Evolutionary conservation across 2,113 vertebrate genomes (phyloP).

Genomic region (Physeter macrocephalus): DNA sequence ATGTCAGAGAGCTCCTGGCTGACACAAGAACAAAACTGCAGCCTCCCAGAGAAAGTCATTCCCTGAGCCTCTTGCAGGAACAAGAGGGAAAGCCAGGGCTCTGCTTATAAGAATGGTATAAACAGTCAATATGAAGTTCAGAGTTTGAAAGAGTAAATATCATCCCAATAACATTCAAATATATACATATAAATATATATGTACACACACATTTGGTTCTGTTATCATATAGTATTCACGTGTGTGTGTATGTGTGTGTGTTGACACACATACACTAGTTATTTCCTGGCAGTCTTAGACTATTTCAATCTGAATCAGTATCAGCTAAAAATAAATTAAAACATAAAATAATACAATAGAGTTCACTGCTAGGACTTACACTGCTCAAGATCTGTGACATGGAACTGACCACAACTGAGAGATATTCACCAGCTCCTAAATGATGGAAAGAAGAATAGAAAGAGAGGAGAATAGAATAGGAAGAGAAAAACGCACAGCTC

Average conservation of each 20-base stretch:
- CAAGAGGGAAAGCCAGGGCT: neutral
- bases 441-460: neutral
- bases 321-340: neutral
- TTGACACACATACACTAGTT: neutral
- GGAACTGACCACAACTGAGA: neutral
- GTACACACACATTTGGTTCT: neutral
- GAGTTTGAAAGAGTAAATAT: neutral
- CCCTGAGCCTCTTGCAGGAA: neutral
- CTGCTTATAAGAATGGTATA: neutral
- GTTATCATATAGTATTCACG: neutral
- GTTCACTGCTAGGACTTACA: neutral
- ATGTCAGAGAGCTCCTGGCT: neutral
- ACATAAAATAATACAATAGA: neutral
- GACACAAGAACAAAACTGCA: neutral
- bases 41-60: neutral
- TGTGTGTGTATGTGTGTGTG: neutral
- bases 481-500: neutral
- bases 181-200: neutral
- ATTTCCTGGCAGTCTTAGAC: neutral
- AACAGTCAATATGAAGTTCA: neutral
- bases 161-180: neutral
- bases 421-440: neutral
- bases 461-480: neutral
- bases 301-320: neutral
- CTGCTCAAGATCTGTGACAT: neutral